phyloP scores from a whole-genome alignment of 1,140 invertebrate genomes.

The Pachypsylla venusta region DNA sequence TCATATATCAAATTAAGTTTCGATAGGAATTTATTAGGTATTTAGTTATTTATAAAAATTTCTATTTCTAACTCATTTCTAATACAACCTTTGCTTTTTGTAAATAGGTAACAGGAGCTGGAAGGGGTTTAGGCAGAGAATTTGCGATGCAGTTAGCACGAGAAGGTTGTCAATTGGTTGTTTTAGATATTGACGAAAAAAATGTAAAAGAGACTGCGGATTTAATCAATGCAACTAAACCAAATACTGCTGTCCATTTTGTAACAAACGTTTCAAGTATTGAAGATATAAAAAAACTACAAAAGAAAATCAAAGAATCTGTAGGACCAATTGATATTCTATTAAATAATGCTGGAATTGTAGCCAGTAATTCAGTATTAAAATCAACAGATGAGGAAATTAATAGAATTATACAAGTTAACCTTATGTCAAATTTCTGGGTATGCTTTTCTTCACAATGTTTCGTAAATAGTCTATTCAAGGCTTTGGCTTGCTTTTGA shows the following conservation, averaged over 20 bases:
- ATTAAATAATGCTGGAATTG: slow-evolving; percentile 19
- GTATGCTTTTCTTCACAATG: too few relatives aligned
- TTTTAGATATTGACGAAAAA: slow-evolving; percentile 43
- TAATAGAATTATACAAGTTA: too few relatives aligned
- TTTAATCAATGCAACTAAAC: slow-evolving; percentile 22
- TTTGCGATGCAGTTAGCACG: slow-evolving; percentile 43
- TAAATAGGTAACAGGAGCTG: slow-evolving; percentile 54
- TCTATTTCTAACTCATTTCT: too few relatives aligned
- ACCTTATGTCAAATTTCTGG: too few relatives aligned
- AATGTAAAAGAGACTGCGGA: slow-evolving; percentile 36
- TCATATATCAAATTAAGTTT: too few relatives aligned
- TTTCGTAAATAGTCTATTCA: too few relatives aligned
- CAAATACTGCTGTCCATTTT: slow-evolving; percentile 16
- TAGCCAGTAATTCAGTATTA: too few relatives aligned
- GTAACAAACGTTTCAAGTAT: slow-evolving; percentile 15
- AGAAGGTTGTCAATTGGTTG: slow-evolving; percentile 43
- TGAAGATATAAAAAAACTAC: slow-evolving; percentile 12
- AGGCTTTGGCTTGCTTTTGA: too few relatives aligned
- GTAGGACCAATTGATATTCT: slow-evolving; percentile 16
- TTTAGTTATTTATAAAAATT: too few relatives aligned
- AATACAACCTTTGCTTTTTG: too few relatives aligned
- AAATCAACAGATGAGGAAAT: too few relatives aligned
- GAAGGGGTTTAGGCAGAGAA: slow-evolving; percentile 48
- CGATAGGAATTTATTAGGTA: too few relatives aligned
- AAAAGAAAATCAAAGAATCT: not conserved